Evolutionary conservation across 2,113 vertebrate genomes (phyloP), one percentile per base, ranked within the genome.

Genomic region (Aleadryas rufinucha): DNA sequence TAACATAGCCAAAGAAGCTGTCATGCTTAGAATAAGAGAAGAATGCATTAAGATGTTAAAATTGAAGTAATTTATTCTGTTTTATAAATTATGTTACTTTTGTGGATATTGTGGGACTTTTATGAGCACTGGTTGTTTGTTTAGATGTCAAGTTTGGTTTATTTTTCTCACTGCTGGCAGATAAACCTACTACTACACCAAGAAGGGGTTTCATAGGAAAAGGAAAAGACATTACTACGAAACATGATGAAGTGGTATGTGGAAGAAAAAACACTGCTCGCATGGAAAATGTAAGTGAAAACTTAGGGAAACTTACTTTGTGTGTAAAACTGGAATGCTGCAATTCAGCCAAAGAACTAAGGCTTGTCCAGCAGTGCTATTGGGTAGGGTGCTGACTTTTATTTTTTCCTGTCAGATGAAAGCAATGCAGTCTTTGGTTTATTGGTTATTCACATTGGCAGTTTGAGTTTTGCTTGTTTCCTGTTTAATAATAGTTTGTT

Each of bases 171-270:
- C 64, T 70, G 44, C 61, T 93, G 80, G 54, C 97, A 99, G 99
- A 98, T 91, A 99, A 99, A 94, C 99, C 99, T 70, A 98, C 98
- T 95, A 98, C 98, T 33, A 99, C 98, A 33, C 99, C 99, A 4
- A 98, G 98, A 96, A 99, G 95, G 81, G 99, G 99, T 39, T 99
- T 99, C 95, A 93, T 93, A 44, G 99, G 99, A 78, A 99, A 99
- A 97, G 99, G 99, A 83, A 99, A 99, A 97, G 99, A 99, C 95
- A 99, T 99, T 93, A 99, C 99, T 72, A 99, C 99, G 20, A 99
- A 99, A 95, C 99, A 99, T 4, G 99, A 99, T 85, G 99, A 99
- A 95, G 99, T 98, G 27, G 97, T 98, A 17, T 99, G 99, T 64
- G 99, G 99, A 66, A 98, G 99, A 89, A 99, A 99, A 97, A 99